A percentile compares a stretch with the other conserved stretches of the same genome.
These are phyloP conservation scores for Spilarctia lutea DNA, from an alignment of 2,888 invertebrate genomes.

Conservation along the genomic window DNA sequence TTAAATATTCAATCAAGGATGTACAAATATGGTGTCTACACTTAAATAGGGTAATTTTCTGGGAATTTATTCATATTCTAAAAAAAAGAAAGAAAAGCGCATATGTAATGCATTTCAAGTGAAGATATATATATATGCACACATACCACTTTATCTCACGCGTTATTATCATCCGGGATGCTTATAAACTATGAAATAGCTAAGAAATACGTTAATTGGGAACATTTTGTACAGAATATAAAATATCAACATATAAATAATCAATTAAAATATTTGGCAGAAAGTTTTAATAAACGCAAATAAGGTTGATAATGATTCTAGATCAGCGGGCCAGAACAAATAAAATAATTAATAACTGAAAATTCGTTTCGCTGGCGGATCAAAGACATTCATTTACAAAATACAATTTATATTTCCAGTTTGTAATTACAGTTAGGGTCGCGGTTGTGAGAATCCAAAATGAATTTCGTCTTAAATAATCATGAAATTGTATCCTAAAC, in stretches of 20 bases:
- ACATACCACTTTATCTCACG: too few species aligned
- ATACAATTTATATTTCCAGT: slow-evolving; percentile 49
- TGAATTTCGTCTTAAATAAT: slow-evolving; percentile 34
- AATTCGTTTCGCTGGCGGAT: slow-evolving; percentile 54
- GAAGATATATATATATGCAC: too few species aligned
- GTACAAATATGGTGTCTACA: too few species aligned
- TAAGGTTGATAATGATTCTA: slow-evolving; percentile 51
- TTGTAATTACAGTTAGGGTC: slow-evolving; percentile 38
- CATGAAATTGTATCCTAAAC: slow-evolving; percentile 34
- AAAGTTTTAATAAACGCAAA: slow-evolving; percentile 15
- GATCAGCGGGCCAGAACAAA: slow-evolving; percentile 57
- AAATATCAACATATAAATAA: slow-evolving; percentile 1
- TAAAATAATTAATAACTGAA: slow-evolving; percentile 62
- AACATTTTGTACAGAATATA: not conserved
- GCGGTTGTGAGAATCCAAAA: slow-evolving; percentile 37
- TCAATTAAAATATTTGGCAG: slow-evolving; percentile 9
- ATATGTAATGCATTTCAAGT: too few species aligned
- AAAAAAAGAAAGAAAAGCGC: too few species aligned
- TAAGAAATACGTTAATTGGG: not conserved
- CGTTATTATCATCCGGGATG: too few species aligned
- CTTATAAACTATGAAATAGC: too few species aligned
- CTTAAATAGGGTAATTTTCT: too few species aligned
- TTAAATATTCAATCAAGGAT: too few species aligned
- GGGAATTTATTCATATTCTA: too few species aligned
- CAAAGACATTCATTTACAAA: slow-evolving; percentile 54